Percentiles rank a stretch among this genome's conserved stretches.
These are phyloP conservation scores for Falco berigora DNA, from an alignment of 2,797 vertebrate species.

Conservation along the genomic window DNA sequence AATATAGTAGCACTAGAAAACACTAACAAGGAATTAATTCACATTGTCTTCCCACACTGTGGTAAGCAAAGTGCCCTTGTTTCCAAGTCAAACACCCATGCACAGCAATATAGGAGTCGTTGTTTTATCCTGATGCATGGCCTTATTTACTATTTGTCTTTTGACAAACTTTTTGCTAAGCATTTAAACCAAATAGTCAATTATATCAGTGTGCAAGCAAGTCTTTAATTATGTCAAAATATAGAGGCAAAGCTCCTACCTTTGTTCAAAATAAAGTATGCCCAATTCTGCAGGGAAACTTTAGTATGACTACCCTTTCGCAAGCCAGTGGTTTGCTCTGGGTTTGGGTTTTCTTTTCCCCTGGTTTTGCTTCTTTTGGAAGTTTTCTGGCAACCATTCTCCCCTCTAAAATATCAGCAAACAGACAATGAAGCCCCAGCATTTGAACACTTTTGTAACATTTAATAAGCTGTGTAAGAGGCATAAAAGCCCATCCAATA, in stretches of 20 bases:
- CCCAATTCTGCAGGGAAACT: background rate
- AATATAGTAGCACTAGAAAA: background rate
- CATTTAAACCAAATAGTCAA: background rate
- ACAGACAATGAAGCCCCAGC: background rate
- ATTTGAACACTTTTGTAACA: background rate
- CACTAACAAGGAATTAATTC: constrained; percentile 1
- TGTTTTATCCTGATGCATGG: background rate
- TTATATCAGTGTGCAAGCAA: background rate
- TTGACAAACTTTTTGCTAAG: background rate
- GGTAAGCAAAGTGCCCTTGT: background rate
- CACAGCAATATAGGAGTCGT: background rate
- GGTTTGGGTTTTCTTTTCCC: background rate
- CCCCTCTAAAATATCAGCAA: background rate
- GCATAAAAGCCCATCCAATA: background rate
- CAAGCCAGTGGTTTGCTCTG: background rate
- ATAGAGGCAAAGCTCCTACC: background rate
- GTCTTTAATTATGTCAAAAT: background rate
- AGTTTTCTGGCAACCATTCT: background rate
- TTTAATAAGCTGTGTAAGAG: background rate
- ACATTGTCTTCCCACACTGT: background rate
- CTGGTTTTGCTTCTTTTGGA: background rate
- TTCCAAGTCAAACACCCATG: background rate
- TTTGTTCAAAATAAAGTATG: background rate
- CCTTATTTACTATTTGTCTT: background rate
- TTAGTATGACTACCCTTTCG: background rate